These are phyloP conservation scores for Tringa solitaria DNA, from an alignment of 2,113 vertebrate genomes.

Conservation along the genomic window DNA sequence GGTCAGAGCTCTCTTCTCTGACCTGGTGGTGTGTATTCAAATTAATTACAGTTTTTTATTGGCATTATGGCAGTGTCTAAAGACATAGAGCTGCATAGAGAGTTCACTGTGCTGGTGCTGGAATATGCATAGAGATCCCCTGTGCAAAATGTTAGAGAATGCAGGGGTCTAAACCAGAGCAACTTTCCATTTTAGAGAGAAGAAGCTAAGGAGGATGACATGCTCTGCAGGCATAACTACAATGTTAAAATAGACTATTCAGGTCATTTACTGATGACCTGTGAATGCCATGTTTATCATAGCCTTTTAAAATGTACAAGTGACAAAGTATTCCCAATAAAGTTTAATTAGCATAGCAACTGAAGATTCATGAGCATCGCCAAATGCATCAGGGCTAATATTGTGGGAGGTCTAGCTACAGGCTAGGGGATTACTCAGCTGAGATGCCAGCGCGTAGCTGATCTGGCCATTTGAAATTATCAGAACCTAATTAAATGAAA, in stretches of 20 bases:
- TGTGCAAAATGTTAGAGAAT: neutral
- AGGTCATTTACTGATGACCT: neutral
- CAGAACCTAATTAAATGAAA: slow-evolving; percentile 46
- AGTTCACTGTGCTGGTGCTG: neutral
- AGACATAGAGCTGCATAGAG: neutral
- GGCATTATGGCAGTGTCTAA: neutral
- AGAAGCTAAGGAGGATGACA: neutral
- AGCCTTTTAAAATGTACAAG: neutral
- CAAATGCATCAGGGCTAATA: neutral
- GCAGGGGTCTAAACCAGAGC: neutral
- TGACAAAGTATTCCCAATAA: neutral
- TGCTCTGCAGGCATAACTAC: neutral
- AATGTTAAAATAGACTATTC: neutral
- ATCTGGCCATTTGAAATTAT: slow-evolving; percentile 34
- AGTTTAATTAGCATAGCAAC: neutral
- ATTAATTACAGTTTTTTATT: neutral
- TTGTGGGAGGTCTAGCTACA: slow-evolving; percentile 15
- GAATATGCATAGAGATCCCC: neutral
- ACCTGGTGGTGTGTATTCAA: neutral
- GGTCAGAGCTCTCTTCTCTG: neutral
- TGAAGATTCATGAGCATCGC: neutral
- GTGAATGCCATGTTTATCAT: neutral
- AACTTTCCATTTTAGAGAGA: neutral
- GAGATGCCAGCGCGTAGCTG: slow-evolving; percentile 14
- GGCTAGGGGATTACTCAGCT: slow-evolving; percentile 13